A percentile compares a stretch with the other conserved stretches of the same genome.
Conservation (phyloP, 2,113 vertebrate species). For the Chamaetylas fuelleborni region DNA sequence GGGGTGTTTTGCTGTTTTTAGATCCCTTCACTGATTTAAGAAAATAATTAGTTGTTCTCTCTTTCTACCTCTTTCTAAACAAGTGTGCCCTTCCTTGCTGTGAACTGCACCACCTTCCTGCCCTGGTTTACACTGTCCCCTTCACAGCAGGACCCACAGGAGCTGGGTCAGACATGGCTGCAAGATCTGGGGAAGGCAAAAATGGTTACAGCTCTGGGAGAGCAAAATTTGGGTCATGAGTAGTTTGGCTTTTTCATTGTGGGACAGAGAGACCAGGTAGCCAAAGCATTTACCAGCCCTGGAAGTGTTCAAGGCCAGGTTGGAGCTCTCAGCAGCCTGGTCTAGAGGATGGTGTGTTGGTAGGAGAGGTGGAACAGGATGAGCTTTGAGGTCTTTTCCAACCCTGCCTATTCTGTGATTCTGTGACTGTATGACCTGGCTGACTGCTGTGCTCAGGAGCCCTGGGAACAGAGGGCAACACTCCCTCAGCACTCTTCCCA, state of each 20-base stretch:
- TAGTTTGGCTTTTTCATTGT: not conserved
- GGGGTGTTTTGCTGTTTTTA: not conserved
- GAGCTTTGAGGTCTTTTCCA: not conserved
- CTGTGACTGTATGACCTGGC: not conserved
- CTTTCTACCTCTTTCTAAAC: not conserved
- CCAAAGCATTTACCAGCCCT: not conserved
- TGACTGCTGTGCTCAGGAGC: not conserved
- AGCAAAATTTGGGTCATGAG: not conserved
- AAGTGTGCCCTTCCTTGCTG: not conserved
- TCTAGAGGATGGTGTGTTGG: not conserved
- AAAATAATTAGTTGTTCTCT: not conserved
- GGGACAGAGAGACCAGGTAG: not conserved
- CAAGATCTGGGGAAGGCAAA: not conserved
- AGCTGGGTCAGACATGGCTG: not conserved
- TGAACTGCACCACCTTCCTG: not conserved
- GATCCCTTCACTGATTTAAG: not conserved
- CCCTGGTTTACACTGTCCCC: fast-evolving
- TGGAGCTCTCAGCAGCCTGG: not conserved
- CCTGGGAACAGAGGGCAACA: not conserved
- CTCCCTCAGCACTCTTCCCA: not conserved
- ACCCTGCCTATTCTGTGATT: fast-evolving
- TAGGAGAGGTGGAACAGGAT: too few species aligned
- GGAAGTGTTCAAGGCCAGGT: not conserved
- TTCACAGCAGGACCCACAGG: not conserved
- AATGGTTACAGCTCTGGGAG: not conserved